phyloP scores from a whole-genome alignment of 2,113 vertebrate species.

The Parus major region DNA sequence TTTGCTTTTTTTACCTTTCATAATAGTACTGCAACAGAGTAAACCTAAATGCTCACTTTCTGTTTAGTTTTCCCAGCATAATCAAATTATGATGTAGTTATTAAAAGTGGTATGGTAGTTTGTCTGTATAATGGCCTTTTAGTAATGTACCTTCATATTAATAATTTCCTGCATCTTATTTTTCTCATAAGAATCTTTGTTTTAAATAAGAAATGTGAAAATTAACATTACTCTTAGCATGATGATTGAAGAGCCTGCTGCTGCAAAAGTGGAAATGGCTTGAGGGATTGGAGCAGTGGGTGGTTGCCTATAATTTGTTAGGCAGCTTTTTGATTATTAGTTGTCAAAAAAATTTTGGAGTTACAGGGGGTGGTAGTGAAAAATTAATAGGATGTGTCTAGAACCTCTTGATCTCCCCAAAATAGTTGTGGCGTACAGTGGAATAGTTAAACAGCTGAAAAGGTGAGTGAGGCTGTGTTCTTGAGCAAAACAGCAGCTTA shows the following conservation, averaged over 20 bases:
- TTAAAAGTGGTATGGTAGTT: neutral
- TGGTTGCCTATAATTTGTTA: neutral
- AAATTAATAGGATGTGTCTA: neutral
- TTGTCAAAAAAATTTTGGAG: neutral
- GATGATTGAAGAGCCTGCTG: neutral
- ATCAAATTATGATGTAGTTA: neutral
- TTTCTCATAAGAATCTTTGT: neutral
- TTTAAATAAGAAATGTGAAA: neutral
- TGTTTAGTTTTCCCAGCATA: neutral
- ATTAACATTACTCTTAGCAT: neutral
- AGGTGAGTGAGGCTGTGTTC: neutral
- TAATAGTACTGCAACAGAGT: neutral
- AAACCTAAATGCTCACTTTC: neutral
- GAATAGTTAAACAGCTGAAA: neutral
- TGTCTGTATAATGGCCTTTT: neutral
- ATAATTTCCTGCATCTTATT: neutral
- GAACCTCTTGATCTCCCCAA: neutral
- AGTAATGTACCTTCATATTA: neutral
- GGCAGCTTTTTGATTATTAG: neutral
- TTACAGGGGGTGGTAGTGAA: neutral
- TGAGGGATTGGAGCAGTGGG: neutral
- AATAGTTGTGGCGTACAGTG: neutral
- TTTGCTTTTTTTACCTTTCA: neutral
- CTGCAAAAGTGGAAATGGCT: neutral
- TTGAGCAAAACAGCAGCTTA: neutral